Evolutionary conservation across 2,888 invertebrate species (phyloP), one percentile per base, ranked within the genome.

Genomic region (Choreutis nemorana): DNA sequence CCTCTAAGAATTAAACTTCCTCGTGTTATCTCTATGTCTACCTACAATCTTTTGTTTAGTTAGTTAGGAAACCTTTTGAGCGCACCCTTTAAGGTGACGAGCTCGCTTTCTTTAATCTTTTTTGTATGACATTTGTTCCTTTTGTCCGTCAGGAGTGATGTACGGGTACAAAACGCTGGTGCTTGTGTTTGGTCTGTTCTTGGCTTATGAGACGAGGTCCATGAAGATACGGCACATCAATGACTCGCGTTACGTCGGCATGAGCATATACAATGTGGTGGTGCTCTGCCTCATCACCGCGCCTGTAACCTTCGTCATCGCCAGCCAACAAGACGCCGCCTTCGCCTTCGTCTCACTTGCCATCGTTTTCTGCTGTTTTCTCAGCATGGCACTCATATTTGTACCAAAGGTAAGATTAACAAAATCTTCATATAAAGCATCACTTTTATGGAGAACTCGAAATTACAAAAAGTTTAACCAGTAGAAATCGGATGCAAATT

Each of bases 181-280:
- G 31, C 81, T 99, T 40, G 90, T 99, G 4, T 97, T 99, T 57
- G 99, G 99, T 2, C 82, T 99, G 31, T 98, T 99, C 67, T 82
- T 99, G 45, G 96, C 98, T 2, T 99, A 99, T 66, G 99, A 99
- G 72, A 98, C 97, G 1, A 85, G 99, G 30, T 97, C 96, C 40
- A 90, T 99, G 41, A 99, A 98, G 81, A 90, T 98, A 32, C 90
- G 92, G 43, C 94, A 95, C 73, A 94, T 99, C 56, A 99, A 99
- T 73, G 99, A 99, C 79, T 96, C 97, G 1, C 87, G 97, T 51
- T 95, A 97, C 65, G 97, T 99, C 14, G 97, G 97, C 42, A 96
- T 99, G 94, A 94, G 97, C 58, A 98, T 99, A 61, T 99, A 99
- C 83, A 99, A 99, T 70, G 97, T 99, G 44, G 97, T 97, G 40